phyloP scores from a whole-genome alignment of 2,888 invertebrate species.

The Antitype chi region DNA sequence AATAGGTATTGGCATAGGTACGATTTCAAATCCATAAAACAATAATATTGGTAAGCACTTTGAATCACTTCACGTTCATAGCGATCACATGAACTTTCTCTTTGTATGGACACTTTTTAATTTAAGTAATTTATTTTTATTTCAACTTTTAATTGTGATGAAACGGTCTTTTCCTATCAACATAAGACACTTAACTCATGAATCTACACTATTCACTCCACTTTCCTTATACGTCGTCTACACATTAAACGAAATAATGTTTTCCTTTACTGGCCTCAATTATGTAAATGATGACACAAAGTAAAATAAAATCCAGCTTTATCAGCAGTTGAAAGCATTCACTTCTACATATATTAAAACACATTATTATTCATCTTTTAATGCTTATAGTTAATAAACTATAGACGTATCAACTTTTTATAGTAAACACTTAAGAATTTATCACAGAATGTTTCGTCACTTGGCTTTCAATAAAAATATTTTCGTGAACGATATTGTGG shows the following conservation, averaged over 20 bases:
- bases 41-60: constrained; percentile 1
- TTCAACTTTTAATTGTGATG: not conserved
- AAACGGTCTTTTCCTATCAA: constrained; percentile 12
- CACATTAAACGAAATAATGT: constrained; percentile 10
- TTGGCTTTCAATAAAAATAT: constrained; percentile 37
- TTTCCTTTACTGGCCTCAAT: constrained; percentile 44
- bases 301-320: constrained; percentile 46
- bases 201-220: not conserved
- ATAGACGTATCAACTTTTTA: constrained; percentile 40
- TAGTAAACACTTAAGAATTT: constrained; percentile 47
- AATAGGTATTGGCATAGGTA: not conserved
- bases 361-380: constrained; percentile 31
- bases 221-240: constrained; percentile 21
- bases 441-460: constrained; percentile 48
- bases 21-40: not conserved
- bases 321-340: constrained; percentile 56
- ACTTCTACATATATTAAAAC: constrained; percentile 32
- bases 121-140: not conserved
- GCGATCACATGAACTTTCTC: not conserved
- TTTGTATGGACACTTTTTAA: not conserved
- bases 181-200: constrained; percentile 2
- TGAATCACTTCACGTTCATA: constrained; percentile 1
- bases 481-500: not conserved
- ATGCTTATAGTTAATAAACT: constrained; percentile 41
- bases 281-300: constrained; percentile 41